phyloP scores from a whole-genome alignment of 2,888 invertebrate species.

The Orchestes rusci region DNA sequence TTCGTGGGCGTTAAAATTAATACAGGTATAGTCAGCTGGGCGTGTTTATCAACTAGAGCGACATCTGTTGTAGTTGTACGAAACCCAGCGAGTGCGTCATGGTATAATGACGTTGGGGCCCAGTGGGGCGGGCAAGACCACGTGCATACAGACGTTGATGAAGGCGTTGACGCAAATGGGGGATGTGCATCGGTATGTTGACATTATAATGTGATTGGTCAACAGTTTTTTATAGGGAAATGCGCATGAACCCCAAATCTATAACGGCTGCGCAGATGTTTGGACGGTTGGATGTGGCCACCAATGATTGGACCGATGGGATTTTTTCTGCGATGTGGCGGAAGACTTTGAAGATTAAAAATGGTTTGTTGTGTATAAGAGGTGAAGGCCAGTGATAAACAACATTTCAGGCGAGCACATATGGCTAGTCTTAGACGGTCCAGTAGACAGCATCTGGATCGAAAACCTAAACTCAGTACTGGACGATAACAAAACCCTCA shows the following conservation, averaged over 20 bases:
- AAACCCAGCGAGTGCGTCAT: conserved; percentile 90
- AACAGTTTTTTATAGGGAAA: conserved; percentile 54
- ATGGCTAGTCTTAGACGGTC: conserved; percentile 93
- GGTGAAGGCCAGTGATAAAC: background rate
- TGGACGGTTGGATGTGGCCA: conserved; percentile 90
- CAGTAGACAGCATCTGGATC: conserved; percentile 97
- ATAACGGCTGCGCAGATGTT: conserved; percentile 98
- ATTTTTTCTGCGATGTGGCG: conserved; percentile 96
- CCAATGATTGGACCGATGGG: conserved; percentile 98
- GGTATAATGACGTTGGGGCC: conserved; percentile 96
- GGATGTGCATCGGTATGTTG: conserved; percentile 37
- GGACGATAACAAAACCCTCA: conserved; percentile 93
- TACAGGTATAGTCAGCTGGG: conserved; percentile 56
- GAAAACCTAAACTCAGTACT: conserved; percentile 95
- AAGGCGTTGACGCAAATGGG: conserved; percentile 81
- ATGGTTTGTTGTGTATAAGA: conserved; percentile 44
- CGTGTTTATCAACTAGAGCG: background rate
- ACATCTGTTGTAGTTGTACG: conserved; percentile 61
- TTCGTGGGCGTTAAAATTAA: conserved; percentile 91
- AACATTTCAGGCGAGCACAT: conserved; percentile 62
- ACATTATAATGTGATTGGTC: background rate
- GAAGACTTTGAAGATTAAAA: conserved; percentile 83
- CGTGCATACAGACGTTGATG: conserved; percentile 86
- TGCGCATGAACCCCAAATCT: conserved; percentile 98
- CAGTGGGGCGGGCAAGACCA: conserved; percentile 90